These are phyloP conservation scores for Epinephelus fuscoguttatus DNA, from an alignment of 2,113 vertebrate species.

Conservation along the genomic window DNA sequence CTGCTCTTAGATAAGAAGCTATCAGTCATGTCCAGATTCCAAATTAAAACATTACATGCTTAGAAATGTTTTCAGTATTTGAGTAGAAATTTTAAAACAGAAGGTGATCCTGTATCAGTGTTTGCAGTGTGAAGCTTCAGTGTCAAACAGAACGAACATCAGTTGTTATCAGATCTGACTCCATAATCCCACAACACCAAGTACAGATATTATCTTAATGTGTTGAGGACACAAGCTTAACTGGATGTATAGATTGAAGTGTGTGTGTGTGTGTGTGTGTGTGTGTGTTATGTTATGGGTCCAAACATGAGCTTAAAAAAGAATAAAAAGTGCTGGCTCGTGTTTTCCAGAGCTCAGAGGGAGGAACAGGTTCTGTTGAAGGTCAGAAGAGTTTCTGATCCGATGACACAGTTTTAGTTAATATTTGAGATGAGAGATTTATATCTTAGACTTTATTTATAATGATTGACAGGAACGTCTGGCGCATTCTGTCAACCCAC, in stretches of 20 bases:
- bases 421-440: not conserved
- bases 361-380: not conserved
- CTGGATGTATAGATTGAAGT: too few species aligned
- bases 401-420: not conserved
- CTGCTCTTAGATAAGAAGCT: too few species aligned
- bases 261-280: too few species aligned
- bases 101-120: too few species aligned
- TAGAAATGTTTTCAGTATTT: too few species aligned
- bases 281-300: slow-evolving; percentile 16
- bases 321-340: not conserved
- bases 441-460: not conserved
- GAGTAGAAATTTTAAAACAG: too few species aligned
- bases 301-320: slow-evolving; percentile 29
- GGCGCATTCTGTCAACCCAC: not conserved
- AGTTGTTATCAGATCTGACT: not conserved
- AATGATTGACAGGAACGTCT: not conserved
- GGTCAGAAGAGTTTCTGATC: not conserved
- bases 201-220: not conserved
- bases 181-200: not conserved
- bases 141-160: not conserved
- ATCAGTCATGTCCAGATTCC: too few species aligned
- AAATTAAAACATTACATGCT: too few species aligned
- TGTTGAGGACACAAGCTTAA: not conserved
- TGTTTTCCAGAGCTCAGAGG: slow-evolving; percentile 7
- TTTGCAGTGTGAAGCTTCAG: too few species aligned